Conservation (phyloP, 2,888 invertebrate genomes). For the Drosophila suboccidentalis region DNA sequence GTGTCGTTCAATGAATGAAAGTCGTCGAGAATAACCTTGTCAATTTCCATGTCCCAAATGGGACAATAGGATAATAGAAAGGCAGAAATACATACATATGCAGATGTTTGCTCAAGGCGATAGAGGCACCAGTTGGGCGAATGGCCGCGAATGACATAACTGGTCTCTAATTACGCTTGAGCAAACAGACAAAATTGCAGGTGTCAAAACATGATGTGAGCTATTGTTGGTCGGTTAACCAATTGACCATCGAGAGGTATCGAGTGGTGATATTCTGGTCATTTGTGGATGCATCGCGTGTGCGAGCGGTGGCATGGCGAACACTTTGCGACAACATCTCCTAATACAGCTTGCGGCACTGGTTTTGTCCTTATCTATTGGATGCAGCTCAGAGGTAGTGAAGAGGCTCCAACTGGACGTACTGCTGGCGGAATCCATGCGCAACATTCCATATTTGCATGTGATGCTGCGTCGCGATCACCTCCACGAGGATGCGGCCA, state of each 20-base stretch:
- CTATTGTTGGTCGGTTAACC: neutral
- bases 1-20: slow-evolving; percentile 2
- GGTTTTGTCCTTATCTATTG: slow-evolving; percentile 5
- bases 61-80: slow-evolving; percentile 1
- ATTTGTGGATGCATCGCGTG: slow-evolving; percentile 46
- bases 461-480: slow-evolving; percentile 54
- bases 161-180: slow-evolving; percentile 64
- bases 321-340: neutral
- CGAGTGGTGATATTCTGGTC: slow-evolving; percentile 18
- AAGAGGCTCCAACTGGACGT: slow-evolving; percentile 18
- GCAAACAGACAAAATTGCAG: slow-evolving; percentile 74
- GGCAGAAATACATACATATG: neutral
- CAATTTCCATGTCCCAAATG: slow-evolving; percentile 18
- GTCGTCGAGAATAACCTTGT: slow-evolving; percentile 25
- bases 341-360: neutral
- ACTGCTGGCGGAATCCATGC: slow-evolving; percentile 43
- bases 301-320: slow-evolving; percentile 34
- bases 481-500: slow-evolving; percentile 56
- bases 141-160: slow-evolving; percentile 62
- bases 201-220: slow-evolving; percentile 61
- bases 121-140: slow-evolving; percentile 22
- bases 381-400: neutral
- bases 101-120: slow-evolving; percentile 53
- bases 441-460: slow-evolving; percentile 53
- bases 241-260: neutral